A percentile compares a stretch with the other conserved stretches of the same genome.
Conservation (phyloP, 2,113 vertebrate species). For the Camarhynchus parvulus region DNA sequence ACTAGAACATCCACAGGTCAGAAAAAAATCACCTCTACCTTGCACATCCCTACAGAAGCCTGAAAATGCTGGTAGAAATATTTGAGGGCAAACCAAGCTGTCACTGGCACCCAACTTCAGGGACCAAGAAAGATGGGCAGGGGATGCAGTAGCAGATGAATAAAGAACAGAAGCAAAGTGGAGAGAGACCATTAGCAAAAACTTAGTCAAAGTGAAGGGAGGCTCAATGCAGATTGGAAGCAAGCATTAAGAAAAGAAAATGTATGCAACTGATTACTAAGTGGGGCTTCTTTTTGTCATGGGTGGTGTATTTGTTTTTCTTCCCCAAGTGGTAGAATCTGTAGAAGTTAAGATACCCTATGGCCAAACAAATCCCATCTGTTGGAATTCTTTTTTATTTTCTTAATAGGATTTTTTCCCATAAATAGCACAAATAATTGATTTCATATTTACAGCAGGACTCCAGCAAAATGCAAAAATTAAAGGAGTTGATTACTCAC, state of each 20-base stretch:
- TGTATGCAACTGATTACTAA: background rate
- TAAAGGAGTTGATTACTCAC: background rate
- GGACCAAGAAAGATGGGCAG: background rate
- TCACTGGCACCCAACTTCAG: background rate
- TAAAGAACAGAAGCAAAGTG: background rate
- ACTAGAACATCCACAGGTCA: background rate
- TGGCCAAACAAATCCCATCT: background rate
- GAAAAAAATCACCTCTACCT: background rate
- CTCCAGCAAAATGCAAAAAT: background rate
- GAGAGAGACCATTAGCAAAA: background rate
- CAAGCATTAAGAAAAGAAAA: background rate
- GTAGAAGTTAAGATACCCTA: background rate
- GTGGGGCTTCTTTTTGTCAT: background rate
- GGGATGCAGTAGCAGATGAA: background rate
- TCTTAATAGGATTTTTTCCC: background rate
- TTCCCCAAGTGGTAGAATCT: background rate
- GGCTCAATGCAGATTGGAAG: background rate
- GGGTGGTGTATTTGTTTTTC: background rate
- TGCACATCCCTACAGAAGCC: background rate
- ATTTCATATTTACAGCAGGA: background rate
- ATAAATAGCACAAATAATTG: background rate
- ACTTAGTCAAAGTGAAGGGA: background rate
- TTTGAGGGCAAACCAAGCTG: background rate
- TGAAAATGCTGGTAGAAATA: background rate
- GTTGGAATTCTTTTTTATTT: background rate